Base-by-base conservation (phyloP, 2,113 vertebrate genomes). In the Mola mola region DNA sequence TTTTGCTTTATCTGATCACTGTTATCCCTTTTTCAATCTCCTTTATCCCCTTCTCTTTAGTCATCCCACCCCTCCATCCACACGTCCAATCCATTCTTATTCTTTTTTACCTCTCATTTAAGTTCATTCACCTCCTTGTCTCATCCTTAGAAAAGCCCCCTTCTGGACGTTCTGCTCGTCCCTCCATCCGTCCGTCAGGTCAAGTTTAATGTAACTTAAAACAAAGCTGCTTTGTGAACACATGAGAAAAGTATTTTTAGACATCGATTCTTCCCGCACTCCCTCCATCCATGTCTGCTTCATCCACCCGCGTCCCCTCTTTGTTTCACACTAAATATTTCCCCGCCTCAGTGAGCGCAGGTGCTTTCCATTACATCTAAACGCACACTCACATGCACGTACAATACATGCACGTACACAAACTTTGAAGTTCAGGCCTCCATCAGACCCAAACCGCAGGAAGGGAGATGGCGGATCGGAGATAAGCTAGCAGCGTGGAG, bases 301-400 rank as follows among this genome's bases (percentile, higher is more conserved):
- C 70, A 65, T 81, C 60, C 73, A 26, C 51, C 72, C 65, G 61
- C 49, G 8, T 87, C 72, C 60, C 70, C 77, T 64, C 51, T 58
- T 73, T 75, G 76, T 81, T 83, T 85, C 74, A 75, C 78, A 79
- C 68, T 49, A 87, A 82, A 81, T 82, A 84, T 71, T 73, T 87
- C 51, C 51, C 62, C 3, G 66, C 71, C 60, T 79, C 78, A 61
- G 16, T 41, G 46, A 60, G 62, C 19, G 78, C 88, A 85, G 83
- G 85, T 88, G 87, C 87, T 88, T 88, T 88, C 72, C 74, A 90
- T 88, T 88, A 90, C 48, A 46, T 55, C 31, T 33, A n/a, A n/a
- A 47, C 67, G 46, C 58, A 64, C 41, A 64, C 36, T 49, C 8
- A 22, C 42, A 8, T 15, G 6, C 42, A 9, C 42, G 41, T 47